Conservation (phyloP, 2,113 vertebrate species). For the Haemorhous mexicanus region DNA sequence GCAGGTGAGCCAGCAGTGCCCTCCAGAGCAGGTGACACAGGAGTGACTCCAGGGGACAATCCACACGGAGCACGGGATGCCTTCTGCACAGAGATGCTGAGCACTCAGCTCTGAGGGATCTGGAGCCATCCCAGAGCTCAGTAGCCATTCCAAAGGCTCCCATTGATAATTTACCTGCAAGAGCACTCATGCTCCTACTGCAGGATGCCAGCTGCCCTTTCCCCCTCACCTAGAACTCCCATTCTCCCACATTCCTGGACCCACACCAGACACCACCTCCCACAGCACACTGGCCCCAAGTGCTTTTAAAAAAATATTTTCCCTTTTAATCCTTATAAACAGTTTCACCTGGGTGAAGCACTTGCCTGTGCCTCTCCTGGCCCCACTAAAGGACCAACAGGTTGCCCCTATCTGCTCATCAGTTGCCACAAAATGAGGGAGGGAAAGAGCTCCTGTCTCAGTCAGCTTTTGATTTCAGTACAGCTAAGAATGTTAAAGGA, state of each 20-base stretch:
- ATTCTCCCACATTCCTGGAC: neutral
- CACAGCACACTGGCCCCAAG: fast-evolving
- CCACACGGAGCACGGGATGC: fast-evolving
- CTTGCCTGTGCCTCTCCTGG: neutral
- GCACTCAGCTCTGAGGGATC: neutral
- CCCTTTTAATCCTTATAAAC: neutral
- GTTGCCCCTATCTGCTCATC: neutral
- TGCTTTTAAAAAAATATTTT: neutral
- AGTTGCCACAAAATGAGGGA: neutral
- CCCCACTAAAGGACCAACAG: neutral
- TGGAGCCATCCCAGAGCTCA: fast-evolving
- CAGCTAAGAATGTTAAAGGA: neutral
- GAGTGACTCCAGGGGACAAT: fast-evolving
- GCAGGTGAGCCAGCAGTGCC: fast-evolving
- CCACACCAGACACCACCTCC: fast-evolving
- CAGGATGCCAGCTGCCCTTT: neutral
- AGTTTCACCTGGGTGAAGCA: neutral
- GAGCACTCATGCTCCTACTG: fast-evolving
- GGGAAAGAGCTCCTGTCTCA: neutral
- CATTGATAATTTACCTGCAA: fast-evolving
- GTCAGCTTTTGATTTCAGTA: neutral
- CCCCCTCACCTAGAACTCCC: neutral
- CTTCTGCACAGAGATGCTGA: fast-evolving
- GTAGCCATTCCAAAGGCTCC: neutral
- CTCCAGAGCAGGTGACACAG: fast-evolving